Base-by-base conservation (phyloP, 2,113 vertebrate genomes). In the Callaeas wilsoni region DNA sequence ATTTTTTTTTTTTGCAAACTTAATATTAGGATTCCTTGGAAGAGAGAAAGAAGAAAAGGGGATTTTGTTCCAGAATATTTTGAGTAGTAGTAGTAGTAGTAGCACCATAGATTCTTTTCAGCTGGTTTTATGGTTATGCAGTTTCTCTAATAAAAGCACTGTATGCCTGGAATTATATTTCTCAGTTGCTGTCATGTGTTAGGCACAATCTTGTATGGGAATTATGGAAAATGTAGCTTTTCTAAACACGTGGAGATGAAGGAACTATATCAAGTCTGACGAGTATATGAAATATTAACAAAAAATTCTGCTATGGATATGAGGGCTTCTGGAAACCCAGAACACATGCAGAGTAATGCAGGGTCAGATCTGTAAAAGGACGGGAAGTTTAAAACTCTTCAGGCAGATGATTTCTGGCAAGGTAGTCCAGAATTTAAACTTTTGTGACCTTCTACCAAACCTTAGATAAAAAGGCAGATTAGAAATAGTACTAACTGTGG, bases 371-470 rank as follows among this genome's bases (percentile, higher is more conserved):
- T 75, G n/a, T 57, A 90, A 71, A 53, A 88, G 53, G 59, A 56
- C 42, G 27, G 33, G 68, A 87, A 92, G 68, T 83, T 89, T 83
- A 46, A 94, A 94, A 77, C 37, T 76, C 78, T 62, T 80, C 68
- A 93, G 67, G 29, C 44, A 88, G 84, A 79, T 79, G 44, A 94
- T 91, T 87, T 96, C 83, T 93, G 60, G 77, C 65, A 63, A 52
- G 44, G 63, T 71, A 64, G 53, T 84, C 62, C 57, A 65, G 87
- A 89, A 77, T 94, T 96, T 91, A 96, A 96, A 91, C 88, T 77
- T 76, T 67, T 3, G 2, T 93, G 95, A 97, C 94, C 95, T 97
- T 97, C 96, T 92, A 60, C 64, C 74, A 93, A 90, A 78, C 75
- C 65, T 93, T 76, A 82, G 93, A 86, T 95, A 92, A 90, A 87